Conservation (phyloP, 1,140 invertebrate genomes). For the Magallana ariakensis region DNA sequence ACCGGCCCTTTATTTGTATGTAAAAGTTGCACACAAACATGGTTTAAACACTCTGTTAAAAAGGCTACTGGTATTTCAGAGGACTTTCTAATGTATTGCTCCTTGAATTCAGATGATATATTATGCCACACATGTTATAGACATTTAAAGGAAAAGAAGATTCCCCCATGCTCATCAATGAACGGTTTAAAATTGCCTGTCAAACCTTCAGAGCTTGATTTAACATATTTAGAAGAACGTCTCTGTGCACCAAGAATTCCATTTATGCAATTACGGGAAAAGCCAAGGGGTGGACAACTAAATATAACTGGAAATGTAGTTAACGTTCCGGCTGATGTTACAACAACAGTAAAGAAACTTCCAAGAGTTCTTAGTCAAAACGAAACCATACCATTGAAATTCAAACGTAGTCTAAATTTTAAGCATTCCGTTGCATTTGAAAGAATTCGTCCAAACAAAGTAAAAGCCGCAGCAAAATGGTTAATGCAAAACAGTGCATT, state of each 20-base stretch:
- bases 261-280: constrained; percentile 59
- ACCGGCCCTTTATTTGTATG: constrained; percentile 47
- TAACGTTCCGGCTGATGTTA: constrained; percentile 56
- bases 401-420: constrained; percentile 46
- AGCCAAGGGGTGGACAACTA: constrained; percentile 50
- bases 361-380: constrained; percentile 35
- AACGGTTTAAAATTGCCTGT: constrained; percentile 59
- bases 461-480: constrained; percentile 32
- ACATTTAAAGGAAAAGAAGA: constrained; percentile 29
- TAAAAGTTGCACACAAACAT: constrained; percentile 53
- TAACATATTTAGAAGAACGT: constrained; percentile 50
- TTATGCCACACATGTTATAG: constrained; percentile 49
- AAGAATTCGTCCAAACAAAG: constrained; percentile 48
- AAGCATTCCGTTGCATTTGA: constrained; percentile 29
- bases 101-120: constrained; percentile 25
- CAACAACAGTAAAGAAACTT: constrained; percentile 42
- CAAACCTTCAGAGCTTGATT: constrained; percentile 49
- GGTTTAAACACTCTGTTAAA: constrained; percentile 53
- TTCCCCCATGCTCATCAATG: constrained; percentile 44
- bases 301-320: constrained; percentile 57
- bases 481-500: constrained; percentile 48
- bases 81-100: not conserved
- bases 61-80: not conserved
- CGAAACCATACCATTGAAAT: constrained; percentile 33
- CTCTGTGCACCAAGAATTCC: constrained; percentile 54